These are phyloP conservation scores for Phenganax stokvisi DNA, from an alignment of 92 coral and sea anemone genomes.

Conservation along the genomic window DNA sequence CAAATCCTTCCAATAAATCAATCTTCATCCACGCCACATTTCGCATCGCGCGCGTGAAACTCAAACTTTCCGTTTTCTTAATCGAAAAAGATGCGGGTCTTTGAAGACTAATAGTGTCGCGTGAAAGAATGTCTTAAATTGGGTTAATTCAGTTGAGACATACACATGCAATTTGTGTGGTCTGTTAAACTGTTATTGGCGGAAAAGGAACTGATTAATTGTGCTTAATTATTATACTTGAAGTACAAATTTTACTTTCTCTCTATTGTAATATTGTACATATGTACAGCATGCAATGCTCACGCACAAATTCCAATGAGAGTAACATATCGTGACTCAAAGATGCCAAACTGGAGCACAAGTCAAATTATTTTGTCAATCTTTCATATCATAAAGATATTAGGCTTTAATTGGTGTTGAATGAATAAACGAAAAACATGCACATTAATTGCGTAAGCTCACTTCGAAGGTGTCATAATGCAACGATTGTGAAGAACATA, in stretches of 20 bases:
- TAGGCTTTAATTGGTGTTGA: conserved; percentile 40
- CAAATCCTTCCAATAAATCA: not conserved
- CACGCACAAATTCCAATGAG: not conserved
- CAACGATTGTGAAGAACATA: not conserved
- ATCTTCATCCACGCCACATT: not conserved
- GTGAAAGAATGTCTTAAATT: conserved; percentile 7
- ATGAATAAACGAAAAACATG: conserved; percentile 14
- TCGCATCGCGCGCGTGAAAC: not conserved
- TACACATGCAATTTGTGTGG: conserved; percentile 27
- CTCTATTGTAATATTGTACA: not conserved
- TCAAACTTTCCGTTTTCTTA: too few relatives aligned
- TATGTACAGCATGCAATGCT: not conserved
- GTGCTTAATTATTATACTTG: not conserved
- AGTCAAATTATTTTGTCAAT: conserved; percentile 33
- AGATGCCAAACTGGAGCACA: not conserved
- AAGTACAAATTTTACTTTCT: not conserved
- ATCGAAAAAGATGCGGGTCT: not conserved
- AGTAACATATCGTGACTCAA: not conserved
- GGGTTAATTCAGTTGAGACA: not conserved
- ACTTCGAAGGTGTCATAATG: conserved; percentile 20
- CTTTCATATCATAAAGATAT: conserved; percentile 34
- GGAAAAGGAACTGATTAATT: conserved; percentile 16
- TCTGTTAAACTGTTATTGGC: conserved; percentile 22
- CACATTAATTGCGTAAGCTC: conserved; percentile 18
- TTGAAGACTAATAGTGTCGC: not conserved